Evolutionary conservation across 1,140 invertebrate genomes (phyloP).

Genomic region (Pseudomyrmex sp.): DNA sequence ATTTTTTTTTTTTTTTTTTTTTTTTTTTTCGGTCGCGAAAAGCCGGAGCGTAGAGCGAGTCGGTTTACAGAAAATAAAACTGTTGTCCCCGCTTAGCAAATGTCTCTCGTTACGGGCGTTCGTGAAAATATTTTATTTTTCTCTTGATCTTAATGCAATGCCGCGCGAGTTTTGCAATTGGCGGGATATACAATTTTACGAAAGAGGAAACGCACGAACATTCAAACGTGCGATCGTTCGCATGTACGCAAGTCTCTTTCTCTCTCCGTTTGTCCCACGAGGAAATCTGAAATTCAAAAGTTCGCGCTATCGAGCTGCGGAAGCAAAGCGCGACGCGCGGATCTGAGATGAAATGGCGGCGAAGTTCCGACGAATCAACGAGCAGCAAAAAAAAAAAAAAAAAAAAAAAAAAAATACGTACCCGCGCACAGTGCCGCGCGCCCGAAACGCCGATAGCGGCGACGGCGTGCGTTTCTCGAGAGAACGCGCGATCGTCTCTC

Average conservation of each 20-base stretch:
- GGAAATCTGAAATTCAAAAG: slow-evolving; percentile 46
- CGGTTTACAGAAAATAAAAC: slow-evolving; percentile 11
- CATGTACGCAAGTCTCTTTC: not conserved
- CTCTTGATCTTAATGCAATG: too few species aligned
- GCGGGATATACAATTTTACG: not conserved
- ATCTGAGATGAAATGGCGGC: slow-evolving; percentile 41
- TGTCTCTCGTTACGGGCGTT: not conserved
- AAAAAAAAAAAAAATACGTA: slow-evolving; percentile 11
- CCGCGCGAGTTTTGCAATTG: too few species aligned
- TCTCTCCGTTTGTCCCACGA: not conserved
- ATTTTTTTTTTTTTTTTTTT: not conserved
- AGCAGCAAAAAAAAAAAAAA: not conserved
- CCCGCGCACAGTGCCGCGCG: not conserved
- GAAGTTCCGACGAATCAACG: slow-evolving; percentile 45
- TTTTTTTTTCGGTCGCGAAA: slow-evolving; percentile 8
- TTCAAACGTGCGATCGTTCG: not conserved
- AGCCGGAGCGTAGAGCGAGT: not conserved
- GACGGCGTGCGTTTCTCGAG: slow-evolving; percentile 33
- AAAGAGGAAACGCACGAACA: not conserved
- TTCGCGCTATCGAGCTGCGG: slow-evolving; percentile 1
- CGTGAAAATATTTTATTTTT: too few species aligned
- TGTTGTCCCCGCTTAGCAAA: not conserved
- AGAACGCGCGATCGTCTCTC: not conserved
- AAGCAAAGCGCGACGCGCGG: slow-evolving; percentile 18
- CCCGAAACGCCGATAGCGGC: slow-evolving; percentile 1